A percentile compares a stretch with the other conserved stretches of the same genome.
Evolutionary conservation across 2,113 vertebrate species (phyloP).

Genomic region (Passer domesticus): DNA sequence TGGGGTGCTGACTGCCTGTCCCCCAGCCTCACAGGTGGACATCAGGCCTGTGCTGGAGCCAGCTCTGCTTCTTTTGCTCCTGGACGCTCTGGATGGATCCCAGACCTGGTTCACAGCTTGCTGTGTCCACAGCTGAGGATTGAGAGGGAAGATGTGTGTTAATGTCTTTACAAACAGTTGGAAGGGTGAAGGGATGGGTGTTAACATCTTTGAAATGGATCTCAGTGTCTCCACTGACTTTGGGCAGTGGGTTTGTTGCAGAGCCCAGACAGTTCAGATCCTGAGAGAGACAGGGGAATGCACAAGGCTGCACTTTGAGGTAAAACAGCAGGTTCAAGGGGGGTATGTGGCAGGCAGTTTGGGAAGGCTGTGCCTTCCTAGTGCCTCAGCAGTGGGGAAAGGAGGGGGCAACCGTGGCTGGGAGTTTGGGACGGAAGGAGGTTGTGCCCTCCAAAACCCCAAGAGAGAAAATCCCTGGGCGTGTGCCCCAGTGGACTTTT

Average conservation of each 20-base stretch:
- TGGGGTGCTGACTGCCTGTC: no score
- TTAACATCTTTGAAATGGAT: background rate
- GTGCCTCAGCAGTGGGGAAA: background rate
- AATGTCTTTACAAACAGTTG: background rate
- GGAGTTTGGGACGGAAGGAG: background rate
- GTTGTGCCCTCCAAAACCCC: fast-evolving
- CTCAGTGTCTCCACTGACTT: background rate
- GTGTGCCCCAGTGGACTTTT: background rate
- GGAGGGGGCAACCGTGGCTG: fast-evolving
- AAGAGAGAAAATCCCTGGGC: fast-evolving
- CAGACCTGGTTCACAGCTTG: fast-evolving
- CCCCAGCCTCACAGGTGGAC: fast-evolving
- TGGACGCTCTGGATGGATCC: background rate
- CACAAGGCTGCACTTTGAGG: background rate
- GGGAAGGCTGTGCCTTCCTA: background rate
- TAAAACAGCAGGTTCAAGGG: background rate
- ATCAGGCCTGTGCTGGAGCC: fast-evolving
- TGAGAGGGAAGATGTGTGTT: background rate
- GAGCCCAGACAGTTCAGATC: background rate
- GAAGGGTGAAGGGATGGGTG: background rate
- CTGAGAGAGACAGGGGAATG: background rate
- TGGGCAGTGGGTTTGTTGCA: background rate
- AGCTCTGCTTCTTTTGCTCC: no score
- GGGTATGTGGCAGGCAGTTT: background rate
- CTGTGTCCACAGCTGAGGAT: fast-evolving